phyloP scores from a whole-genome alignment of 2,113 vertebrate species.

The Sorex fumeus region DNA sequence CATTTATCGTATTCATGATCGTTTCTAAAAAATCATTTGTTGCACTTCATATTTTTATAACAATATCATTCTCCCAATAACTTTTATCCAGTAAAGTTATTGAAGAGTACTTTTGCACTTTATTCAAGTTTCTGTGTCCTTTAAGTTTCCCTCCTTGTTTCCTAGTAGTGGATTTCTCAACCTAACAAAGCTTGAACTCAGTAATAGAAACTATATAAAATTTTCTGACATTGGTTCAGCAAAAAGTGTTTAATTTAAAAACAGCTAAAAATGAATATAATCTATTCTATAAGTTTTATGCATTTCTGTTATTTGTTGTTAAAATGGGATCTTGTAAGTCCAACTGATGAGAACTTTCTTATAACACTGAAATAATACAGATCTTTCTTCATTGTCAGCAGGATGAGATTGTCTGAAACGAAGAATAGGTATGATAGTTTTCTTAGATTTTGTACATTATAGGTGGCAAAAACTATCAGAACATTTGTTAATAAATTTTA shows the following conservation, averaged over 20 bases:
- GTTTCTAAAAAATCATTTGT: slow-evolving; percentile 38
- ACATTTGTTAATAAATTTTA: slow-evolving; percentile 64
- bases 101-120: slow-evolving; percentile 54
- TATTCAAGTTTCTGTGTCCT: neutral
- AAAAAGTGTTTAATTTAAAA: slow-evolving; percentile 66
- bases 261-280: slow-evolving; percentile 53
- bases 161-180: slow-evolving; percentile 47
- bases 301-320: slow-evolving; percentile 73
- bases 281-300: slow-evolving; percentile 55
- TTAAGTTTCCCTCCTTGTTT: slow-evolving; percentile 44
- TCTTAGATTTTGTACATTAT: slow-evolving; percentile 74
- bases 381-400: slow-evolving; percentile 81
- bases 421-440: slow-evolving; percentile 78
- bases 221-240: slow-evolving; percentile 62
- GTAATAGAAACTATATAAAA: slow-evolving; percentile 58
- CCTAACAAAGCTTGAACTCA: slow-evolving; percentile 61
- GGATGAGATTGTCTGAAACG: slow-evolving; percentile 77
- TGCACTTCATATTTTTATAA: slow-evolving; percentile 47
- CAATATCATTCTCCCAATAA: slow-evolving; percentile 14
- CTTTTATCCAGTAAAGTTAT: slow-evolving; percentile 63
- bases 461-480: slow-evolving; percentile 67
- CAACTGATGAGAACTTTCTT: slow-evolving; percentile 74
- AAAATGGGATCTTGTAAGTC: slow-evolving; percentile 77
- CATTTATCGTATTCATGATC: slow-evolving; percentile 29
- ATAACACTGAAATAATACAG: slow-evolving; percentile 77